Evolutionary conservation across 92 coral and sea anemone species (phyloP).

Genomic region (Porites cylindrica): DNA sequence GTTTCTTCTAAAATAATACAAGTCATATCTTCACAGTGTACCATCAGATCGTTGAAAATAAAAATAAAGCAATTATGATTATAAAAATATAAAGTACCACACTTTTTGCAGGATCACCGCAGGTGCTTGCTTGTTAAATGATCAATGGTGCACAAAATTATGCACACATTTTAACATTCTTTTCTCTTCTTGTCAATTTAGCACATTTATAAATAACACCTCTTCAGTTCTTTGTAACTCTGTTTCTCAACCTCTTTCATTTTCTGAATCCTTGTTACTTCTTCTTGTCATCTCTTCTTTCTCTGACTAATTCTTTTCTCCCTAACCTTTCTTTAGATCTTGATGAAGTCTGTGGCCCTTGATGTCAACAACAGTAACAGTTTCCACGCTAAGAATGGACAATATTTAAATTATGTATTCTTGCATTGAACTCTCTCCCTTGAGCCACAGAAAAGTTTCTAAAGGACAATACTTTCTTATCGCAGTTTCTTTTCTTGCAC

Average conservation of each 20-base stretch:
- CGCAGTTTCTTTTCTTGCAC: too few species aligned
- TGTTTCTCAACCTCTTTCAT: constrained; percentile 6
- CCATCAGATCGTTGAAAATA: too few species aligned
- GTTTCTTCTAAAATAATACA: too few species aligned
- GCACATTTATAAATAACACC: neutral
- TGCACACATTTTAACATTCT: neutral
- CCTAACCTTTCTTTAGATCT: constrained; percentile 47
- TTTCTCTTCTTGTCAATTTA: neutral
- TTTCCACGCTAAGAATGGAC: constrained; percentile 39
- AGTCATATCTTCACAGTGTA: too few species aligned
- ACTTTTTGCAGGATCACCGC: too few species aligned
- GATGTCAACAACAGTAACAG: constrained; percentile 36
- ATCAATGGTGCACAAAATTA: constrained; percentile 14
- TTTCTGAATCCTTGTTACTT: neutral
- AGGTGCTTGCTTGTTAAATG: too few species aligned
- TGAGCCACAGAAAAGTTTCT: neutral
- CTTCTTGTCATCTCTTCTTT: constrained; percentile 1
- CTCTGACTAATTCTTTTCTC: constrained; percentile 31
- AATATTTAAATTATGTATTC: constrained; percentile 28
- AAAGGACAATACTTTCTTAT: too few species aligned
- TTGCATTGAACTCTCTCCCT: neutral
- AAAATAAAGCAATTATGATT: too few species aligned
- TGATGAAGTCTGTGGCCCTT: constrained; percentile 51
- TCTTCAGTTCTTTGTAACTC: neutral
- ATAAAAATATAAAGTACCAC: too few species aligned